phyloP scores from a whole-genome alignment of 64 coral and sea anemone genomes.

The Montipora efflorescens region DNA sequence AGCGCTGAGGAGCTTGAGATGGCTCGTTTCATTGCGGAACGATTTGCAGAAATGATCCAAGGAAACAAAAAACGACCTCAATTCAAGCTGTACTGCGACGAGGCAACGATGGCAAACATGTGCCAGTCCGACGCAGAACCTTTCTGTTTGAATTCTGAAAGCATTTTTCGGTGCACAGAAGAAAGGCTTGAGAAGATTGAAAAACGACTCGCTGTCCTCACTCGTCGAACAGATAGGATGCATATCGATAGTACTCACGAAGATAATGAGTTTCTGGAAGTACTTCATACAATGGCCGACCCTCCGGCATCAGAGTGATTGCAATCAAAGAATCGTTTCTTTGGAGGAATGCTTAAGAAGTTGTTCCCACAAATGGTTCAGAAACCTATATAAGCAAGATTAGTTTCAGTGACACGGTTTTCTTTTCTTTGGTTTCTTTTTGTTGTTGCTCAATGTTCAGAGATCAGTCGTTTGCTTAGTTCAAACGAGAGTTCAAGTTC shows the following conservation, averaged over 20 bases:
- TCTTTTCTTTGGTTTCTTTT: background rate
- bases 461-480: too few relatives aligned
- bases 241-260: background rate
- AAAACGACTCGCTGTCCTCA: background rate
- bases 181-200: background rate
- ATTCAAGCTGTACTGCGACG: constrained; percentile 27
- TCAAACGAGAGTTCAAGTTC: too few relatives aligned
- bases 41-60: constrained; percentile 2
- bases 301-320: background rate
- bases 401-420: background rate
- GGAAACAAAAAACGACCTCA: background rate
- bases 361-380: background rate
- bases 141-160: constrained; percentile 32
- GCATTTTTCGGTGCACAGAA: constrained; percentile 8
- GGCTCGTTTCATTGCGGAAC: constrained; percentile 57
- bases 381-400: background rate
- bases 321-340: background rate
- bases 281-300: background rate
- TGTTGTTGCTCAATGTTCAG: too few relatives aligned
- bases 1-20: constrained; percentile 63
- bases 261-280: background rate
- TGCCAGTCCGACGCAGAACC: constrained; percentile 23
- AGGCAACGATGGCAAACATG: constrained; percentile 6
- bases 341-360: background rate
- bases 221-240: constrained; percentile 24